Base-by-base conservation (phyloP, 2,113 vertebrate genomes). In the Trogon surrucura region DNA sequence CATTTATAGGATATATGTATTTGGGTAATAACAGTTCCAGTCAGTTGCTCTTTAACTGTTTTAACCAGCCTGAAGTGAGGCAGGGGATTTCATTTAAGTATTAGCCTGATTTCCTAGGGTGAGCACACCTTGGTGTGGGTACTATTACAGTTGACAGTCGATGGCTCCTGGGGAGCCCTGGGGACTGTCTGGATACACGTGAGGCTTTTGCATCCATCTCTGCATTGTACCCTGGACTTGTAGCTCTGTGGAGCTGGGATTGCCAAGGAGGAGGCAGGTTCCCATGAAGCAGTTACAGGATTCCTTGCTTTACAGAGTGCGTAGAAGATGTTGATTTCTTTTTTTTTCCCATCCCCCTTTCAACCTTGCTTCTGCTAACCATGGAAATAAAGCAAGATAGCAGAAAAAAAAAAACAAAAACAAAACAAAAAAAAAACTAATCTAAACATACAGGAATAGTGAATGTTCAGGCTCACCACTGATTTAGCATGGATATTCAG, bases 121-220 rank as follows among this genome's bases (percentile, higher is more conserved):
- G 57, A 9, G 18, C n/a, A 47, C 29, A 15, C 53, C 23, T 22
- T 5, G 7, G 14, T 30, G 36, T 51, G 19, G n/a, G 16, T 86
- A 45, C 25, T 9, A 1, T 38, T 32, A 44, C 26, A 78, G n/a
- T 0, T 20, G 21, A 51, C 2, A 27, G 34, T 21, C 0, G 0
- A 1, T 26, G 16, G 45, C 29, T 64, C 22, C 44, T 44, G 41
- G 19, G 21, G 9, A 36, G 16, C 7, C 50, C 3, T 51, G 27
- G 0, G 0, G 6, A 47, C 78, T 81, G 27, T 2, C 16, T 66
- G 58, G 48, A 14, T 50, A 20, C 10, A 9, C 0, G 0, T 5
- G 2, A 5, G 32, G 34, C 9, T 13, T 72, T 81, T 64, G 30
- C 17, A 54, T 23, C 53, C 27, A 11, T 4, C 50, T 79, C 61